Percentiles rank a stretch among this genome's conserved stretches.
Conservation (phyloP, 37 sponge, comb jelly and placozoan genomes). For the Cladorhizidae sp. region DNA sequence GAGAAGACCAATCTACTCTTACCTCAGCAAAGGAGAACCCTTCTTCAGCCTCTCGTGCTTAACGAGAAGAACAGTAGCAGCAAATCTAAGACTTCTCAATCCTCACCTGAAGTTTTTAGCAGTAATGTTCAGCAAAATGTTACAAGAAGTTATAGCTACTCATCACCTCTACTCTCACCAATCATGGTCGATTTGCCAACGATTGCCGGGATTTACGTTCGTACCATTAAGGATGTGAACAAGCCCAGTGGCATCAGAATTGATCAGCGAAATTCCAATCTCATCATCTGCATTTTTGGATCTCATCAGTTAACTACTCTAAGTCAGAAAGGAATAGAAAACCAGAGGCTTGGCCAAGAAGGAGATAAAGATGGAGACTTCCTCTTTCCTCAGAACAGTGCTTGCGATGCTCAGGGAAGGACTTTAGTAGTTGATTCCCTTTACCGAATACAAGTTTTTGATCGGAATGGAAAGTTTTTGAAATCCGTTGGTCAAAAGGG, state of each 20-base stretch:
- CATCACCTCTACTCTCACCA: not conserved
- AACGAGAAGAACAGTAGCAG: too few species aligned
- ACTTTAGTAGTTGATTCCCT: constrained; percentile 9
- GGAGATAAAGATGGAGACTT: constrained; percentile 24
- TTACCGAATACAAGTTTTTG: constrained; percentile 24
- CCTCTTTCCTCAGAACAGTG: constrained; percentile 18
- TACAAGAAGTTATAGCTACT: not conserved
- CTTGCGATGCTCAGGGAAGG: not conserved
- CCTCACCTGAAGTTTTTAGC: not conserved
- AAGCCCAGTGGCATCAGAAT: constrained; percentile 26
- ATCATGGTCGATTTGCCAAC: constrained; percentile 8
- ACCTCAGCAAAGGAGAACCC: too few species aligned
- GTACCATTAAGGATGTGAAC: constrained; percentile 1
- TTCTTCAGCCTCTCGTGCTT: too few species aligned
- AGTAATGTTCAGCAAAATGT: not conserved
- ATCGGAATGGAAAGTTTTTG: constrained; percentile 1
- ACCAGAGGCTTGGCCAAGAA: constrained; percentile 5
- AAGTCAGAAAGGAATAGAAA: not conserved
- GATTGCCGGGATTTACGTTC: constrained; percentile 17
- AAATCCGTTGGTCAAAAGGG: constrained; percentile 16
- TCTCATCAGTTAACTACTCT: constrained; percentile 12
- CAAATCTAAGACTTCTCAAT: too few species aligned
- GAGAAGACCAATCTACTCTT: too few species aligned
- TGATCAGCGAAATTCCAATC: not conserved
- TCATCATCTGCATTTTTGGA: constrained; percentile 28